Percentiles rank a stretch among this genome's conserved stretches.
Conservation (phyloP, 2,888 invertebrate genomes). For the Bellardia bayeri region DNA sequence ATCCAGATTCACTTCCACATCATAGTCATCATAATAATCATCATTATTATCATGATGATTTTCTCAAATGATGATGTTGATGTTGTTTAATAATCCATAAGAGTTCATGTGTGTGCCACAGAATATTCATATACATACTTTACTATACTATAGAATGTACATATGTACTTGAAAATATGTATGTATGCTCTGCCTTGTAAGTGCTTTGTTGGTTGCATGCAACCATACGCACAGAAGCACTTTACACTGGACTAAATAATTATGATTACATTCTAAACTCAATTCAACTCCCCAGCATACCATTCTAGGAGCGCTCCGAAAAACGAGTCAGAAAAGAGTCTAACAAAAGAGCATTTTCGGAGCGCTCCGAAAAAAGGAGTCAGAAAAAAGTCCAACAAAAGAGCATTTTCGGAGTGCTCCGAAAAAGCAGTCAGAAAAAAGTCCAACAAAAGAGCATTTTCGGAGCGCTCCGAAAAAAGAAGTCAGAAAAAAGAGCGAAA, state of each 20-base stretch:
- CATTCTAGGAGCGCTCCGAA: too few relatives aligned
- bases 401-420: too few relatives aligned
- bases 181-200: constrained; percentile 19
- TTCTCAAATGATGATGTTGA: constrained; percentile 48
- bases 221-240: constrained; percentile 58
- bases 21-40: constrained; percentile 30
- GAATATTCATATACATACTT: background rate
- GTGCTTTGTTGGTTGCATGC: constrained; percentile 13
- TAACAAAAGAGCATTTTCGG: too few relatives aligned
- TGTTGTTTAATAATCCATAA: constrained; percentile 62
- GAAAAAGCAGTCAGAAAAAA: too few relatives aligned
- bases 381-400: too few relatives aligned
- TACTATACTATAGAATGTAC: background rate
- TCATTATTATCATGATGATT: constrained; percentile 34
- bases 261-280: constrained; percentile 36
- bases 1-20: constrained; percentile 51
- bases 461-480: too few relatives aligned
- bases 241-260: constrained; percentile 61
- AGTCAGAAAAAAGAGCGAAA: too few relatives aligned
- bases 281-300: background rate
- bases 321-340: too few relatives aligned
- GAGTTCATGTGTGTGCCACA: constrained; percentile 43
- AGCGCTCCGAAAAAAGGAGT: too few relatives aligned
- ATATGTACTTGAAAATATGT: constrained; percentile 67
- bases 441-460: too few relatives aligned